These are phyloP conservation scores for Thalassophryne amazonica DNA, from an alignment of 2,797 vertebrate species.

Conservation along the genomic window DNA sequence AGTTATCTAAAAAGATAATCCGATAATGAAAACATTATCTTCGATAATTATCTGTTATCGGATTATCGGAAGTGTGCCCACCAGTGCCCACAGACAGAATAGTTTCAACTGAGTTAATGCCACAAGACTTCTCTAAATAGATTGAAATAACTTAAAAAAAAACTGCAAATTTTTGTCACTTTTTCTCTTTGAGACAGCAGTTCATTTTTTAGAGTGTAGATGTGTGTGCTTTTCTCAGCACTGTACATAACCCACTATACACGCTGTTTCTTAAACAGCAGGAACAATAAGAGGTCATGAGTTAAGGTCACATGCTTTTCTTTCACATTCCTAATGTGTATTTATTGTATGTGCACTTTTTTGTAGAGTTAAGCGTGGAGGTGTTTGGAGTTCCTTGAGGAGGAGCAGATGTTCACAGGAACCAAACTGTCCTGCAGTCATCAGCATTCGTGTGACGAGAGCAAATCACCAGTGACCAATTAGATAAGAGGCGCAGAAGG, in stretches of 20 bases:
- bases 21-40: no score
- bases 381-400: constrained; percentile 39
- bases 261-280: constrained; percentile 13
- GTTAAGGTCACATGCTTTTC: constrained; percentile 24
- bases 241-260: constrained; percentile 11
- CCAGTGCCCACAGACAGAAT: no score
- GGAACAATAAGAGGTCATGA: constrained; percentile 40
- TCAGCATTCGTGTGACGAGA: constrained; percentile 79
- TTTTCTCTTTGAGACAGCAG: no score
- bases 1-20: no score
- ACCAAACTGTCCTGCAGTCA: constrained; percentile 76
- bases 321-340: constrained; percentile 21
- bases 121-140: no score
- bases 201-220: no score
- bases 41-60: no score
- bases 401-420: constrained; percentile 69
- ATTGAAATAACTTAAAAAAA: no score
- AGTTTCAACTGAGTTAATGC: no score
- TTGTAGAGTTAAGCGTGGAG: constrained; percentile 9
- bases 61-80: no score
- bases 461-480: constrained; percentile 89
- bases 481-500: constrained; percentile 80
- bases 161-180: no score
- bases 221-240: no score
- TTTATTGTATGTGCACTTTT: constrained; percentile 21